Evolutionary conservation across 2,797 vertebrate species (phyloP).

Genomic region (Meriones psammophilus): DNA sequence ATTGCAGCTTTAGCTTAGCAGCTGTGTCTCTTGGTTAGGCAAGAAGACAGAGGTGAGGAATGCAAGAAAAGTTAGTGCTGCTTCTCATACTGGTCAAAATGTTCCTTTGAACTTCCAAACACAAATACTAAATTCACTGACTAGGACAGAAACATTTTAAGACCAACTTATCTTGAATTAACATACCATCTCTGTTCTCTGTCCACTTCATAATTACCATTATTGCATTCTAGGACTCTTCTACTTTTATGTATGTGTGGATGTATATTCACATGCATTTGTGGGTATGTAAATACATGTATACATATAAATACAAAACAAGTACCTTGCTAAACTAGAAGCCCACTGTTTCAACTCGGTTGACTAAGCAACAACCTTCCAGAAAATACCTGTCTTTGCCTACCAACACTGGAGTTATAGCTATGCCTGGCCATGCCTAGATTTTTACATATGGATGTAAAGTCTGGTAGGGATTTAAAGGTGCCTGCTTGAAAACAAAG

Average conservation of each 20-base stretch:
- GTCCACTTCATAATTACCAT: background rate
- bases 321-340: no score
- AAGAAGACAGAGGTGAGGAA: background rate
- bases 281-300: no score
- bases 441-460: no score
- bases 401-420: background rate
- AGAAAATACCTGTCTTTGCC: background rate
- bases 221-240: slow-evolving; percentile 23
- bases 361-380: background rate
- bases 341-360: no score
- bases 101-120: background rate
- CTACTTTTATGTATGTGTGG: background rate
- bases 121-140: slow-evolving; percentile 31
- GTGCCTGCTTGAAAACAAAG: background rate
- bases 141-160: slow-evolving; percentile 15
- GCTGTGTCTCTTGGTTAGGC: background rate
- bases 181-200: background rate
- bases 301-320: no score
- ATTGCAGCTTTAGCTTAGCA: background rate
- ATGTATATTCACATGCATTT: no score
- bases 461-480: background rate
- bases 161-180: background rate
- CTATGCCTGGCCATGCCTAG: no score
- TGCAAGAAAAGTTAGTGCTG: background rate
- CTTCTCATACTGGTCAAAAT: background rate